Conservation (phyloP, 2,888 invertebrate species). For the Oxycera nigricornis region DNA sequence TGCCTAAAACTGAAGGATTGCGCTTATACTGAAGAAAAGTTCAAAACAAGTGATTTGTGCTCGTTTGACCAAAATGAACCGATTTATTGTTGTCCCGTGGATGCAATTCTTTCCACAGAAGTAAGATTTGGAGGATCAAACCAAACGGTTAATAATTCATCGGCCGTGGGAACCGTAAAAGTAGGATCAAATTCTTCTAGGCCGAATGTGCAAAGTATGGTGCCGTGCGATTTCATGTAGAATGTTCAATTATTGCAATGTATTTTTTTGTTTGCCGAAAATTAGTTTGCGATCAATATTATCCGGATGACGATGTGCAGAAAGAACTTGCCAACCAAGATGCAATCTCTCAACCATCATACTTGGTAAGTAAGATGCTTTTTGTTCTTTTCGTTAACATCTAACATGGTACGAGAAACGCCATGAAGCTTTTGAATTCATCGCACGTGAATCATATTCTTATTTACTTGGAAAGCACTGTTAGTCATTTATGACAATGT, state of each 20-base stretch:
- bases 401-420: too few relatives aligned
- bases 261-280: neutral
- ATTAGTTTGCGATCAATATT: constrained; percentile 12
- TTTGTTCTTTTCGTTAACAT: too few relatives aligned
- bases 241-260: neutral
- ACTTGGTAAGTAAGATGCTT: neutral
- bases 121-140: constrained; percentile 1
- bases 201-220: constrained; percentile 7
- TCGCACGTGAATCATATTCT: too few relatives aligned
- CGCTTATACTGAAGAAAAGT: neutral
- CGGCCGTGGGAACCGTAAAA: neutral
- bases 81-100: constrained; percentile 11
- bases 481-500: too few relatives aligned
- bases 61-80: neutral
- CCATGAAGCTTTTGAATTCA: too few relatives aligned
- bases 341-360: neutral
- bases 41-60: neutral
- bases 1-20: neutral
- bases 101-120: neutral
- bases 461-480: too few relatives aligned
- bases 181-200: neutral
- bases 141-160: neutral
- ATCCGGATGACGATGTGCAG: neutral
- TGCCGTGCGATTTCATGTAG: neutral
- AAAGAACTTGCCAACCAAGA: neutral